These are phyloP conservation scores for Xestia ashworthii DNA, from an alignment of 2,888 invertebrate genomes.

Conservation along the genomic window DNA sequence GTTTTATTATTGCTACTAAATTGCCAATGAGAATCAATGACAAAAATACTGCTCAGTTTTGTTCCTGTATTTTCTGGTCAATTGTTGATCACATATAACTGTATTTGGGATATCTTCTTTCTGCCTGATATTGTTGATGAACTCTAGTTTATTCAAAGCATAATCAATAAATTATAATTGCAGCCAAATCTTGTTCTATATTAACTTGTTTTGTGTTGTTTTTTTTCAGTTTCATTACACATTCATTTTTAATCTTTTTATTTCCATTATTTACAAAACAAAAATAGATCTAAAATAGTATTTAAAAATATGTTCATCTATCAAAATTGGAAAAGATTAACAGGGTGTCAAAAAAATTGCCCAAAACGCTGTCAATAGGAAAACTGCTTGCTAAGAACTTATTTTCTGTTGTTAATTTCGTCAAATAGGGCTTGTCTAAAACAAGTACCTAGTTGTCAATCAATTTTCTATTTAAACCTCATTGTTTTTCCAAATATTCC, in stretches of 20 bases:
- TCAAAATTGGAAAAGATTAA: neutral
- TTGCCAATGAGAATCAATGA: conserved; percentile 34
- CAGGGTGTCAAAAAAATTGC: neutral
- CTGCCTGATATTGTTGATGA: neutral
- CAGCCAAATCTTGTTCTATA: neutral
- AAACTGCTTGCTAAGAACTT: neutral
- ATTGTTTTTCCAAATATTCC: neutral
- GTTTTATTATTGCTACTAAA: conserved; percentile 25
- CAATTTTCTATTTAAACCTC: neutral
- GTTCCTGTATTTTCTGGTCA: neutral
- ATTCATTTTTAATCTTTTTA: neutral
- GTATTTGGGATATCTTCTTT: neutral
- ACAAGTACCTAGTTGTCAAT: neutral
- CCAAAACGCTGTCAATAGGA: neutral
- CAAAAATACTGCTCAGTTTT: neutral
- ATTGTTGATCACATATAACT: neutral
- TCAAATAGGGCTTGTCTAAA: neutral
- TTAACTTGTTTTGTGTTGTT: neutral
- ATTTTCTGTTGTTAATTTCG: neutral
- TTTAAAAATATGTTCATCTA: neutral
- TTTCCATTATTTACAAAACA: neutral
- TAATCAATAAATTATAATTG: neutral
- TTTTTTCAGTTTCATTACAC: no score
- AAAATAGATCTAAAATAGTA: neutral
- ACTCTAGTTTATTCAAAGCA: neutral